Evolutionary conservation across 2,888 invertebrate species (phyloP).

Genomic region (Scaeva pyrastri): DNA sequence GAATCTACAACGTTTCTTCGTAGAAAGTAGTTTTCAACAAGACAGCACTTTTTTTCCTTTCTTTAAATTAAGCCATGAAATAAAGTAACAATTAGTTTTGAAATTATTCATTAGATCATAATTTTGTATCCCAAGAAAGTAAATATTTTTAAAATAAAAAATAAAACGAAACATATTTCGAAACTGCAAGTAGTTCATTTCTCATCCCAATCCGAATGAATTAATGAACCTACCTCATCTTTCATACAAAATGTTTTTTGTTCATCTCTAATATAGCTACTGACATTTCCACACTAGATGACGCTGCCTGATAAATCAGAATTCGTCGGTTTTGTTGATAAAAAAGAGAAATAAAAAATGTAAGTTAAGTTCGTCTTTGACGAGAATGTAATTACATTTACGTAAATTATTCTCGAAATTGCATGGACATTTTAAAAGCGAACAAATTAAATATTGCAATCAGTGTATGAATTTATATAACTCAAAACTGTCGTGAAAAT

Average conservation of each 20-base stretch:
- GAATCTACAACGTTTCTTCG: constrained; percentile 58
- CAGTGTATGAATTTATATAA: constrained; percentile 14
- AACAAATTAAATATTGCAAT: constrained; percentile 1
- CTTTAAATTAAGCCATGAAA: not conserved
- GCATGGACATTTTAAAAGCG: constrained; percentile 12
- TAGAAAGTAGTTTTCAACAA: not conserved
- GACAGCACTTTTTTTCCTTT: not conserved
- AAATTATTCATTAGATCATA: not conserved
- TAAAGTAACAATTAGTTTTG: not conserved
- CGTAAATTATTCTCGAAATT: constrained; percentile 16
- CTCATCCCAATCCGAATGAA: not conserved
- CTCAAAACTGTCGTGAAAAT: constrained; percentile 6
- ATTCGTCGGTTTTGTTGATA: constrained; percentile 64
- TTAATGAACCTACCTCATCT: constrained; percentile 35
- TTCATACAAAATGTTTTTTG: constrained; percentile 24
- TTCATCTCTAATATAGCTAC: constrained; percentile 30
- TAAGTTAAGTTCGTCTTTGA: constrained; percentile 18
- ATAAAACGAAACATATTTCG: constrained; percentile 56
- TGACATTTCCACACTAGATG: constrained; percentile 72
- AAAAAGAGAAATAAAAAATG: constrained; percentile 46
- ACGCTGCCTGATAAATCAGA: constrained; percentile 37
- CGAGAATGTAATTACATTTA: not conserved
- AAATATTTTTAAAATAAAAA: constrained; percentile 28
- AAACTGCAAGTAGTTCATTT: constrained; percentile 64
- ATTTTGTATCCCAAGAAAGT: not conserved